Evolutionary conservation across 2,797 vertebrate species (phyloP).

Genomic region (Etheostoma nigrum): DNA sequence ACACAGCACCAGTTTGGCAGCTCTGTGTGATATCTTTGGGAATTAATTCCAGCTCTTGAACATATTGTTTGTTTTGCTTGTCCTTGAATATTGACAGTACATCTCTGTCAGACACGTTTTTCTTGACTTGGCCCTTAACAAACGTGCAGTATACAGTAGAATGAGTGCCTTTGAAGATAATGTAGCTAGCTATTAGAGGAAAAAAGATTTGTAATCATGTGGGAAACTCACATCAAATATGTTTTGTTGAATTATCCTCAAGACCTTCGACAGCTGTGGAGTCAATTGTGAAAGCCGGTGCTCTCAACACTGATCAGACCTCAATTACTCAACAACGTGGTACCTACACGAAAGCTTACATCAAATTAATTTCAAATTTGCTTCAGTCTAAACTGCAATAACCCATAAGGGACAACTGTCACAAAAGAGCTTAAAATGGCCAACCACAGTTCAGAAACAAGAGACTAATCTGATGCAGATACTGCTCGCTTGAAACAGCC

Average conservation of each 20-base stretch:
- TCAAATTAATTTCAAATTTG: constrained; percentile 59
- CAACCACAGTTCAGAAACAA: constrained; percentile 22
- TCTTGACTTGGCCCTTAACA: not conserved
- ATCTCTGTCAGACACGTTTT: constrained; percentile 30
- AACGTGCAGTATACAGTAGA: not conserved
- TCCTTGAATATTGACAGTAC: constrained; percentile 56
- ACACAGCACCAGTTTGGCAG: constrained; percentile 49
- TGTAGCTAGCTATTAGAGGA: constrained; percentile 7
- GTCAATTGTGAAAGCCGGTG: constrained; percentile 49
- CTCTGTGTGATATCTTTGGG: constrained; percentile 36
- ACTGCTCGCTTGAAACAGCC: constrained; percentile 26
- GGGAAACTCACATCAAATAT: constrained; percentile 38
- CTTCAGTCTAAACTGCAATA: constrained; percentile 20
- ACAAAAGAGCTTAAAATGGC: constrained; percentile 1
- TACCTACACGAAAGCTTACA: constrained; percentile 44
- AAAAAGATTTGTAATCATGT: constrained; percentile 36
- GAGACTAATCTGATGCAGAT: constrained; percentile 13
- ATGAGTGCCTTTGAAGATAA: not conserved
- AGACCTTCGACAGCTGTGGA: constrained; percentile 42
- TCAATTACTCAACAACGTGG: constrained; percentile 59
- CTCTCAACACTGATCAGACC: constrained; percentile 56
- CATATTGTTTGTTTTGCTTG: constrained; percentile 50
- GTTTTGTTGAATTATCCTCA: constrained; percentile 46
- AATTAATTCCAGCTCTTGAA: constrained; percentile 59
- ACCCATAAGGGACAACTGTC: constrained; percentile 15